A percentile compares a stretch with the other conserved stretches of the same genome.
Conservation (phyloP, 2,888 invertebrate species). For the Spatulosminthurus flaviceps region DNA sequence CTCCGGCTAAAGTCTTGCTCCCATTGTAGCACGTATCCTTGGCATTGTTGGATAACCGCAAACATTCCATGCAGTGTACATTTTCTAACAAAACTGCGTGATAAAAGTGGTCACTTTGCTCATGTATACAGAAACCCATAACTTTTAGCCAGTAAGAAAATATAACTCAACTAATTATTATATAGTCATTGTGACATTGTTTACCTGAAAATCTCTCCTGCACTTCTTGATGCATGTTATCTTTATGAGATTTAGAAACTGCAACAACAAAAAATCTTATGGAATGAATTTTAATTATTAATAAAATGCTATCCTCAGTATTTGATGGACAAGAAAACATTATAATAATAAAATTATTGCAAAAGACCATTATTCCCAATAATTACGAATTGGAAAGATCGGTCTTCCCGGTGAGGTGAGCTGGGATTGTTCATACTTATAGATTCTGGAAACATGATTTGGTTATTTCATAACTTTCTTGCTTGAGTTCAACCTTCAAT, state of each 20-base stretch:
- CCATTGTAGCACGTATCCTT: neutral
- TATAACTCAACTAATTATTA: neutral
- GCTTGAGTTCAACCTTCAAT: no score
- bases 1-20: neutral
- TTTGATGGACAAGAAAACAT: no score
- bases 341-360: no score
- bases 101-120: neutral
- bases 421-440: no score
- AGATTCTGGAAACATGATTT: no score
- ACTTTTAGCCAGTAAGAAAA: neutral
- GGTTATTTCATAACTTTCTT: no score
- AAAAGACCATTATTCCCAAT: no score
- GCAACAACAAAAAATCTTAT: slow-evolving; percentile 7
- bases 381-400: no score
- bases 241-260: slow-evolving; percentile 7
- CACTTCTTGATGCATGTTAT: slow-evolving; percentile 34
- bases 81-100: slow-evolving; percentile 25
- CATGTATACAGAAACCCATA: neutral
- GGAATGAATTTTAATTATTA: neutral
- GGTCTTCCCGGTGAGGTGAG: no score
- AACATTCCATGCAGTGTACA: slow-evolving; percentile 43
- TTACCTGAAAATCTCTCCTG: slow-evolving; percentile 34
- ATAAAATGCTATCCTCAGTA: no score
- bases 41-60: slow-evolving; percentile 1
- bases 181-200: slow-evolving; percentile 7